Percentiles rank a stretch among this genome's conserved stretches.
Evolutionary conservation across 2,113 vertebrate genomes (phyloP).

Genomic region (Gila orcuttii): DNA sequence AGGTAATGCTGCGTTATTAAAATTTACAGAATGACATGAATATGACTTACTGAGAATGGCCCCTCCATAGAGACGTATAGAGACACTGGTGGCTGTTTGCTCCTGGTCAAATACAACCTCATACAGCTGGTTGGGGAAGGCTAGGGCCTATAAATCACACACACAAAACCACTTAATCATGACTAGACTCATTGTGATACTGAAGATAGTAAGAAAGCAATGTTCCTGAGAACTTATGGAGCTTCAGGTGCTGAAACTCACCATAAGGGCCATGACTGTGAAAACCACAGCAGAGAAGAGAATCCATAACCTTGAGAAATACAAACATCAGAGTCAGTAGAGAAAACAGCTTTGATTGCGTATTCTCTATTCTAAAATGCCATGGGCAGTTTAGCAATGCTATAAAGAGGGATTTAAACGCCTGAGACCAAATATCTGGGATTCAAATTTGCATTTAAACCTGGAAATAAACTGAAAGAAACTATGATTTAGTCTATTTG

Average conservation of each 20-base stretch:
- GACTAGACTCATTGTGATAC: background rate
- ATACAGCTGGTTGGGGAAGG: constrained; percentile 91
- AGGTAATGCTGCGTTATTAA: background rate
- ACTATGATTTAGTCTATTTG: too few species aligned
- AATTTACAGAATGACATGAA: background rate
- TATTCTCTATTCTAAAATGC: background rate
- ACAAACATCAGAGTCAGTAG: constrained; percentile 27
- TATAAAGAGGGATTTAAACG: background rate
- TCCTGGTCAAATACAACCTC: constrained; percentile 87
- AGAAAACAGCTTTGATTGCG: background rate
- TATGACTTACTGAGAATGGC: constrained; percentile 90
- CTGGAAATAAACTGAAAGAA: background rate
- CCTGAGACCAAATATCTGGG: background rate
- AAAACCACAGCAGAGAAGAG: constrained; percentile 90
- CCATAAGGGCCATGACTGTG: constrained; percentile 87
- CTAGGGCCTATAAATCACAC: constrained; percentile 80
- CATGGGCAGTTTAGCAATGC: background rate
- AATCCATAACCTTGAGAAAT: constrained; percentile 86
- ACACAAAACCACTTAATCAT: background rate
- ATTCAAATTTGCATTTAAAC: background rate
- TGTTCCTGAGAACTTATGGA: background rate
- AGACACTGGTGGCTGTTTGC: constrained; percentile 79
- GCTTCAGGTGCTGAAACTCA: constrained; percentile 68
- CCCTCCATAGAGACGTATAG: constrained; percentile 92
- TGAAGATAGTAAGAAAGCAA: background rate